Percentiles rank a stretch among this genome's conserved stretches.
phyloP scores from a whole-genome alignment of 2,797 vertebrate genomes.

The Pipistrellus pygmaeus region DNA sequence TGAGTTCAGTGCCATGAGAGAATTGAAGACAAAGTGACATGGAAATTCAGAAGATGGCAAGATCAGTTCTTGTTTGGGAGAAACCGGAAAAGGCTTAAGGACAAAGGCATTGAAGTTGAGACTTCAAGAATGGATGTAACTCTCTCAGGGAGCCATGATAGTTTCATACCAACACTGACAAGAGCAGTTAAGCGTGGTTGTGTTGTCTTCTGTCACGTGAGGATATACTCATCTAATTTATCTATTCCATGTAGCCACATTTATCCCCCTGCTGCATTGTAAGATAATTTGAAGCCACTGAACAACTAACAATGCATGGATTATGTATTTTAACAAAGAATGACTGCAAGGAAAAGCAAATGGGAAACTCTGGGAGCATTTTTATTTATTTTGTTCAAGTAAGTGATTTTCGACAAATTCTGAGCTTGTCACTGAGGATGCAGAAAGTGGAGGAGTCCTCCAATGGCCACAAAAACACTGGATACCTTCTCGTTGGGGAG shows the following conservation, averaged over 20 bases:
- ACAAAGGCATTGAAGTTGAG: background rate
- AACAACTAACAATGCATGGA: background rate
- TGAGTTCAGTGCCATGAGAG: background rate
- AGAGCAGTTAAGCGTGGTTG: background rate
- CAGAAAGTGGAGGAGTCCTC: background rate
- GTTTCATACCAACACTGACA: background rate
- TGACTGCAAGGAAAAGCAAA: background rate
- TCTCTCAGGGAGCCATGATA: background rate
- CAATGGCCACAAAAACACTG: background rate
- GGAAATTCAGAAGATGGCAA: background rate
- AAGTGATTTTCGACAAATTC: background rate
- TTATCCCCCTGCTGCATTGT: background rate
- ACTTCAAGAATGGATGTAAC: background rate
- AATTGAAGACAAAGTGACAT: background rate
- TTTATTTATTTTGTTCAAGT: slow-evolving; percentile 2
- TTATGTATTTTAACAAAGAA: background rate
- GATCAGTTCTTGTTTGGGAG: background rate
- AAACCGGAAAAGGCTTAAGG: background rate
- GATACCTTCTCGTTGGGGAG: background rate
- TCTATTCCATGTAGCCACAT: background rate
- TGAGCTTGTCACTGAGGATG: background rate
- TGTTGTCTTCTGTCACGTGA: background rate
- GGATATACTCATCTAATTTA: background rate
- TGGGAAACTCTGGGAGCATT: background rate
- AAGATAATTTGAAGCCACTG: slow-evolving; percentile 16